phyloP scores from a whole-genome alignment of 2,113 vertebrate genomes.

The Pandion haliaetus region DNA sequence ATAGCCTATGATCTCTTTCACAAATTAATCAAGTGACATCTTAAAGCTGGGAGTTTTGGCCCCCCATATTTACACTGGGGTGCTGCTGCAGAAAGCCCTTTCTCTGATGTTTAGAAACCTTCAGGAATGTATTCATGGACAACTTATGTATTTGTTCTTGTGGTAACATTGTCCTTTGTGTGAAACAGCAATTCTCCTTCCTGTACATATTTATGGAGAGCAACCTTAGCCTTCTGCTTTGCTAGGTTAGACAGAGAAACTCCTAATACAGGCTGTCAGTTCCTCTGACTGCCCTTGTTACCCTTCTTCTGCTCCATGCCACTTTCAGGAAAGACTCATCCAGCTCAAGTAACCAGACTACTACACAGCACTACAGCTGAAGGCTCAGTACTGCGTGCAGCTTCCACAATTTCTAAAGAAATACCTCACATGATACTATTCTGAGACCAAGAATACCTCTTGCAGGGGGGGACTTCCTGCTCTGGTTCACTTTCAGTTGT shows the following conservation, averaged over 20 bases:
- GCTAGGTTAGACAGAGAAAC: neutral
- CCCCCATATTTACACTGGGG: neutral
- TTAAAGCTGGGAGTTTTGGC: neutral
- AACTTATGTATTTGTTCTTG: neutral
- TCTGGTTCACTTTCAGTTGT: neutral
- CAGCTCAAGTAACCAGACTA: neutral
- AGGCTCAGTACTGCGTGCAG: neutral
- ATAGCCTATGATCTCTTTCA: neutral
- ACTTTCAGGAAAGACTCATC: neutral
- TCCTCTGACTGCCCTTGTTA: neutral
- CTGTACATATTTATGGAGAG: neutral
- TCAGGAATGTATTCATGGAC: neutral
- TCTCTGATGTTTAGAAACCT: neutral
- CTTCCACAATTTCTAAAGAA: neutral
- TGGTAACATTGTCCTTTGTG: neutral
- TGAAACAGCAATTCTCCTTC: neutral
- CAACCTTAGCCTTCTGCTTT: neutral
- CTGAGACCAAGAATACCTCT: neutral
- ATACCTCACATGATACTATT: neutral
- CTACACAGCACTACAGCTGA: neutral
- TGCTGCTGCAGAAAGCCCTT: neutral
- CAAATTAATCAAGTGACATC: neutral
- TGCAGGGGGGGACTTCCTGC: neutral
- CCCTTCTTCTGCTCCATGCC: neutral
- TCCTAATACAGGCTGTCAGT: neutral